These are phyloP conservation scores for Rhinichthys osculus DNA, from an alignment of 2,797 vertebrate species.

Conservation along the genomic window DNA sequence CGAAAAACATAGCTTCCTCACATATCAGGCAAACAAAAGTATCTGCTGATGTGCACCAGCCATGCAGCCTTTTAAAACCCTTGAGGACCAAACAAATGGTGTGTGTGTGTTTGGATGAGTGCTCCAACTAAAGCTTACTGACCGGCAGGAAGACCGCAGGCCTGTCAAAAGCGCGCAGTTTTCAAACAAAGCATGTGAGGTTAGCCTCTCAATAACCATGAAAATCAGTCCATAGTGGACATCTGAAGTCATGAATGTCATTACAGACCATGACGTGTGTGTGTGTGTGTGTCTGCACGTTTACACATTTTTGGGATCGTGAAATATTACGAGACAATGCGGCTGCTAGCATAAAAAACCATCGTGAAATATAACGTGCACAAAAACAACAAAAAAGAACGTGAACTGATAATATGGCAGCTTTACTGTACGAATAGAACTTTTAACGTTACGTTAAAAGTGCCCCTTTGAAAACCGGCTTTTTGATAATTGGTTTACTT, in stretches of 20 bases:
- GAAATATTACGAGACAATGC: neutral
- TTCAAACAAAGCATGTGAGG: constrained; percentile 17
- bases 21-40: constrained; percentile 45
- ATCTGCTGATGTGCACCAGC: constrained; percentile 38
- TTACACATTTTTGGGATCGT: neutral
- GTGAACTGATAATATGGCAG: neutral
- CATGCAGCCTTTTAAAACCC: constrained; percentile 8
- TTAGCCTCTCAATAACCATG: constrained; percentile 20
- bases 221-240: neutral
- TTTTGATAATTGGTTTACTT: neutral
- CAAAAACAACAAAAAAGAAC: neutral
- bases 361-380: neutral
- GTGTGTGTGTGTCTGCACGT: neutral
- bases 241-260: neutral
- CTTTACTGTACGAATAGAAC: neutral
- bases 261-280: neutral
- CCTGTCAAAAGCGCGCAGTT: neutral
- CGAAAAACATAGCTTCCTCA: constrained; percentile 43
- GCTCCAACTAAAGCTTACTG: constrained; percentile 29
- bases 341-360: neutral
- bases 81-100: neutral
- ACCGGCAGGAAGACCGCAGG: neutral
- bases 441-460: neutral
- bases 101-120: neutral
- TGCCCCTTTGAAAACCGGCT: neutral